Percentiles rank a stretch among this genome's conserved stretches.
Evolutionary conservation across 1,140 invertebrate genomes (phyloP).

Genomic region (Macrobrachium nipponense): DNA sequence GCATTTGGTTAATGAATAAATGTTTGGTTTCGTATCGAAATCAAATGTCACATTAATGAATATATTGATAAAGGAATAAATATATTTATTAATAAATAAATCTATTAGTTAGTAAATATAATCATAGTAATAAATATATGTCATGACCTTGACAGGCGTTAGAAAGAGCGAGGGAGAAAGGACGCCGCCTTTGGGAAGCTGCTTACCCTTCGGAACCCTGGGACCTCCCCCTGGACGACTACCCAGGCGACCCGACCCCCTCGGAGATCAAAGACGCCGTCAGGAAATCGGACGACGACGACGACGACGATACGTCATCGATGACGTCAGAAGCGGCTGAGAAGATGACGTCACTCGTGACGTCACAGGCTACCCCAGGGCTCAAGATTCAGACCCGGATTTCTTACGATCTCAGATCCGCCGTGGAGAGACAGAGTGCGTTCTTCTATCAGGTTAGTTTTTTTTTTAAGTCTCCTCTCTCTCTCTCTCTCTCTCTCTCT

Average conservation of each 20-base stretch:
- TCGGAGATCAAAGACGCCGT: neutral
- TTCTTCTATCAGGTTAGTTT: conserved; percentile 57
- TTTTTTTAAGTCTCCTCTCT: neutral
- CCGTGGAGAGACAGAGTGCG: conserved; percentile 50
- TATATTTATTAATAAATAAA: too few relatives aligned
- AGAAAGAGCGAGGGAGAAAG: conserved; percentile 20
- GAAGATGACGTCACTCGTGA: neutral
- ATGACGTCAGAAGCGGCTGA: neutral
- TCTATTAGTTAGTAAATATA: too few relatives aligned
- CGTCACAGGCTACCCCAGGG: neutral
- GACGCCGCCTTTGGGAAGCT: conserved; percentile 29
- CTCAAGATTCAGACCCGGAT: conserved; percentile 5
- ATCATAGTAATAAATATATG: too few relatives aligned
- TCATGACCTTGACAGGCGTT: neutral
- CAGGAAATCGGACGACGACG: neutral
- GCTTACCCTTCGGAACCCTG: conserved; percentile 49
- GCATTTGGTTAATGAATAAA: too few relatives aligned
- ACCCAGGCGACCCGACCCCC: neutral
- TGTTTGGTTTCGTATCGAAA: too few relatives aligned
- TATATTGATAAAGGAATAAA: too few relatives aligned
- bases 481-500: neutral
- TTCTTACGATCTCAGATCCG: conserved; percentile 46
- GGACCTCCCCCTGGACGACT: neutral
- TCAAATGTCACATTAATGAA: too few relatives aligned
- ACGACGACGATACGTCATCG: neutral